A percentile compares a stretch with the other conserved stretches of the same genome.
These are phyloP conservation scores for Phengaris arion DNA, from an alignment of 2,888 invertebrate genomes.

Conservation along the genomic window DNA sequence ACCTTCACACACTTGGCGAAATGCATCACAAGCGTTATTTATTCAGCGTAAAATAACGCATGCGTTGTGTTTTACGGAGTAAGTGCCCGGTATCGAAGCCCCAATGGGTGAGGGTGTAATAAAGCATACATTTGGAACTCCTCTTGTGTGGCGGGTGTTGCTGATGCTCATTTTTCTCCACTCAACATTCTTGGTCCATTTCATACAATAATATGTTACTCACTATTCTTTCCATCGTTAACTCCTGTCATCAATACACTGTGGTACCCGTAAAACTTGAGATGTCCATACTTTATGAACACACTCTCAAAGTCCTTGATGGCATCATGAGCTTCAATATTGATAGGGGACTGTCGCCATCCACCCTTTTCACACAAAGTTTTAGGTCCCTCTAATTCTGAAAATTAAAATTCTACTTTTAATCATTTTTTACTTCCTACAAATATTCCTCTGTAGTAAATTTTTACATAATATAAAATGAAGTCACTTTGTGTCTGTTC, in stretches of 20 bases:
- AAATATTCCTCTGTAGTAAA: too few relatives aligned
- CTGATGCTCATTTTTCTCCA: neutral
- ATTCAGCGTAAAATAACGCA: too few relatives aligned
- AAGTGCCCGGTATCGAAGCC: too few relatives aligned
- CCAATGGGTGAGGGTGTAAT: too few relatives aligned
- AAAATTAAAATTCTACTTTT: neutral
- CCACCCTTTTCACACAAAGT: conserved; percentile 55
- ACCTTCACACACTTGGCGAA: too few relatives aligned
- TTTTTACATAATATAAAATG: too few relatives aligned
- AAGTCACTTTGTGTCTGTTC: too few relatives aligned
- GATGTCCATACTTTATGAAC: conserved; percentile 58
- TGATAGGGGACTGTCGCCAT: conserved; percentile 64
- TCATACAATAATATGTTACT: conserved; percentile 36
- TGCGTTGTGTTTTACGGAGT: too few relatives aligned
- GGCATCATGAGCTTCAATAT: conserved; percentile 54
- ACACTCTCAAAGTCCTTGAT: conserved; percentile 49
- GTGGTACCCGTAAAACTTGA: conserved; percentile 81
- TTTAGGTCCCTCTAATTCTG: conserved; percentile 58
- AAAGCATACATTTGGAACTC: neutral
- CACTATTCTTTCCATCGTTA: conserved; percentile 87
- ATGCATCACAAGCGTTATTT: too few relatives aligned
- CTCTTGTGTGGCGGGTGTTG: neutral
- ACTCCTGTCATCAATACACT: conserved; percentile 72
- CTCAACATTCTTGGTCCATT: neutral
- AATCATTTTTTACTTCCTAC: too few relatives aligned